Evolutionary conservation across 23 tunicate species (phyloP).

Genomic region (Pegea sp.): DNA sequence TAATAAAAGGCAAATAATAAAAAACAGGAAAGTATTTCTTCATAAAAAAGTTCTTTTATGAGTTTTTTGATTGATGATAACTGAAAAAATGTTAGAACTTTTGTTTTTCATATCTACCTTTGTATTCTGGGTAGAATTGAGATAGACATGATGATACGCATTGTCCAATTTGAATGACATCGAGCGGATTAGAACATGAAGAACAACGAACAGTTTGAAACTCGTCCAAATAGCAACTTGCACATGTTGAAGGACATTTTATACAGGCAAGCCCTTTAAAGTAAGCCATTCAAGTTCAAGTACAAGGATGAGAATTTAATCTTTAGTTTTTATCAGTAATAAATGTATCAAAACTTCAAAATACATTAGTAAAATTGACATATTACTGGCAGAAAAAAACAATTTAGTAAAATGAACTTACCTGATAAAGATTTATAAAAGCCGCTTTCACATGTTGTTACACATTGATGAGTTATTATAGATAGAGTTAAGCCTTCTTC

Average conservation of each 20-base stretch:
- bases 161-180: conserved; percentile 71
- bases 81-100: background rate
- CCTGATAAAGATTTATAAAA: background rate
- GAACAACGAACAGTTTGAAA: conserved; percentile 34
- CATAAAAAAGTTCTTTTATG: too few relatives aligned
- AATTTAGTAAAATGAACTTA: too few relatives aligned
- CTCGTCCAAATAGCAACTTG: conserved; percentile 14
- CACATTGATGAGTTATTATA: background rate
- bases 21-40: too few relatives aligned
- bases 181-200: conserved; percentile 25
- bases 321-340: too few relatives aligned
- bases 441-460: background rate
- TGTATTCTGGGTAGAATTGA: conserved; percentile 43
- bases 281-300: too few relatives aligned
- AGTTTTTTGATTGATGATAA: too few relatives aligned
- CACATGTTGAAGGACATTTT: conserved; percentile 49
- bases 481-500: background rate
- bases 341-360: too few relatives aligned
- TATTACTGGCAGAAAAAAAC: too few relatives aligned
- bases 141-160: conserved; percentile 37
- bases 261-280: conserved; percentile 23
- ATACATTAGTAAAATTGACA: too few relatives aligned
- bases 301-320: too few relatives aligned
- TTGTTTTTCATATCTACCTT: conserved; percentile 8
- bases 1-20: too few relatives aligned